phyloP scores from a whole-genome alignment of 2,888 invertebrate species.

The Cylindroiulus punctatus region DNA sequence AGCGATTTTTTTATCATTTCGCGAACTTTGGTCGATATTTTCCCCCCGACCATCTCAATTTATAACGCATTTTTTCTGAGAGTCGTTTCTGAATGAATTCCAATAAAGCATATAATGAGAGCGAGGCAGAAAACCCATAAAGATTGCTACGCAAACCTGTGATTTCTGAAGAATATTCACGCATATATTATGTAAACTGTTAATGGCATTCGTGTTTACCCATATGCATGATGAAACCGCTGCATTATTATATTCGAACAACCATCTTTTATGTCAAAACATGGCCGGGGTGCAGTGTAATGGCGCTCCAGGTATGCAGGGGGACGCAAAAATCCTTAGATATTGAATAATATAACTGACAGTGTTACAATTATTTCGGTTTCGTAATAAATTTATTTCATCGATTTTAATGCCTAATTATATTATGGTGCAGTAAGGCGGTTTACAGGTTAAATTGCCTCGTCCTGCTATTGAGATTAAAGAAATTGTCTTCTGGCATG shows the following conservation, averaged over 20 bases:
- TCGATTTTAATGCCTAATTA: too few relatives aligned
- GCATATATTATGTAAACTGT: background rate
- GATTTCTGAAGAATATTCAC: background rate
- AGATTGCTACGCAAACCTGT: background rate
- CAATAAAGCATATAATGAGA: slow-evolving; percentile 26
- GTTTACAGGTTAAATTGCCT: too few relatives aligned
- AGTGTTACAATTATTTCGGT: too few relatives aligned
- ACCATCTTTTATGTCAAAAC: background rate
- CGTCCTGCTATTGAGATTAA: slow-evolving; percentile 8
- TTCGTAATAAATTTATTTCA: too few relatives aligned
- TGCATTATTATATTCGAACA: background rate
- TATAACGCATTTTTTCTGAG: slow-evolving; percentile 6
- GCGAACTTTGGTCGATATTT: slow-evolving; percentile 6
- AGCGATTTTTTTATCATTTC: slow-evolving; percentile 15
- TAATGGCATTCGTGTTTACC: slow-evolving; percentile 22
- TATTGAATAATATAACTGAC: background rate
- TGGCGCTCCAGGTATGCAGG: background rate
- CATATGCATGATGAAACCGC: background rate
- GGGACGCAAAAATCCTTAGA: background rate
- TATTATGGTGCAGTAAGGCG: too few relatives aligned
- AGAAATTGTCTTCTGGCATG: background rate
- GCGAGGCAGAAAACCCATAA: background rate
- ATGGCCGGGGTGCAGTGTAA: background rate
- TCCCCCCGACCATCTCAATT: background rate
- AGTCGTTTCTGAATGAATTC: slow-evolving; percentile 16